Base-by-base conservation (phyloP, 2,888 invertebrate genomes). In the Seladonia tumulorum region DNA sequence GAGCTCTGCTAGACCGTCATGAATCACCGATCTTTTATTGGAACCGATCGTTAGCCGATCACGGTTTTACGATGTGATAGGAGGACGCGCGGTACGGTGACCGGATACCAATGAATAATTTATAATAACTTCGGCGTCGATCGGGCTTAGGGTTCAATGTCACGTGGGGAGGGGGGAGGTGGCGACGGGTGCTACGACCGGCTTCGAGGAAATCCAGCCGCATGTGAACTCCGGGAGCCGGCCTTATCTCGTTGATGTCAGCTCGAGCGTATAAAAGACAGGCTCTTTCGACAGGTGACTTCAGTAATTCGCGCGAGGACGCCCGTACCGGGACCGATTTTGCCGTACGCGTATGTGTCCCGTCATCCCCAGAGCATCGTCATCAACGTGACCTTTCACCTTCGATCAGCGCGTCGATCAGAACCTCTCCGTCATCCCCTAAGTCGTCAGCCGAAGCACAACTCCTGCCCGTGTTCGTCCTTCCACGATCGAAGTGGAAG, bases 251-350 rank as follows among this genome's bases (percentile, higher is more conserved):
- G 47, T 49, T 75, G 60, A 72, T 79, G 70, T 76, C 78, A 86
- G 72, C 79, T 57, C 82, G 66, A 66, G 74, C 86, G 90, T 93
- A 94, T 94, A 94, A 93, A 93, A 94, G 94, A 90, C 90, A 90
- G 77, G 82, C 89, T 84, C 85, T 85, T 85, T 85, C 88, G 89
- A 87, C 85, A 88, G 87, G 83, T 90, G 83, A 35, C 88, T 88
- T 90, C 92, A 93, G 93, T 94, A 84, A 92, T 90, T 90, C 85
- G 73, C 79, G 83, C 76, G 81, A 82, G 85, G 88, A 79, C 85
- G 76, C 22, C 39, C 35, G 53, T 4, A 16, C 29, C 42, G 29
- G 49, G 60, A 57, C 16, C 45, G 35, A 68, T 47, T 60, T 42
- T 8, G 7, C 35, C 16, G 60, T 1, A 25, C 73, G 68, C 63